Base-by-base conservation (phyloP, 2,888 invertebrate species). In the Drosophila monieri region DNA sequence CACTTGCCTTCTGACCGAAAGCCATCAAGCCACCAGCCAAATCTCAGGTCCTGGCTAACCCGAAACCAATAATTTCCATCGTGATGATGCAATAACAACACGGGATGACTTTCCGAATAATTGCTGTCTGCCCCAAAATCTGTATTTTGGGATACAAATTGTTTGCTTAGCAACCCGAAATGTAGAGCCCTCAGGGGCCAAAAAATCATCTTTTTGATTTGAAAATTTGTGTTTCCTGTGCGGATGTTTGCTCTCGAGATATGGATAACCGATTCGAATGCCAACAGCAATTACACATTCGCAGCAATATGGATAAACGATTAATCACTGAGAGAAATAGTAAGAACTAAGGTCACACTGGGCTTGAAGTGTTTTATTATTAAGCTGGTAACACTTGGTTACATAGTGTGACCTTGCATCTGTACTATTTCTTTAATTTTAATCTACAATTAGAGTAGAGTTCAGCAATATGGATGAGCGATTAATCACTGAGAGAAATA, bases 241-340 rank as follows among this genome's bases (percentile, higher is more conserved):
- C 6, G 25, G 21, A 35, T n/a, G 14, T 15, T 52, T 18, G 2
- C 30, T 44, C 41, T 18, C 9, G 43, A 41, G 66, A 55, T 39
- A 61, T n/a, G 21, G 58, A 61, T 61, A 73, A 55, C 61, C 58
- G 64, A 55, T 62, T 41, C 52, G 73, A 53, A 68, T 59, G 62
- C 46, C 59, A 53, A 53, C 23, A 65, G 64, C 74, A 74, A 74
- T 74, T 74, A 74, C 69, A 58, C 30, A 47, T 57, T 51, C 48
- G 47, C 35, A 55, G 51, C 69, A 52, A 56, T 58, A 58, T 35
- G 10, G 25, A 27, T 35, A 8, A 21, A 21, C n/a, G 46, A 12
- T 6, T 12, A 15, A 8, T 8, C 47, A 54, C 39, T 39, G 3
- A 32, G 15, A 49, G 9, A 41, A 52, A 44, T 18, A 1, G 14